Base-by-base conservation (phyloP, 2,797 vertebrate species). In the Rhincodon typus region DNA sequence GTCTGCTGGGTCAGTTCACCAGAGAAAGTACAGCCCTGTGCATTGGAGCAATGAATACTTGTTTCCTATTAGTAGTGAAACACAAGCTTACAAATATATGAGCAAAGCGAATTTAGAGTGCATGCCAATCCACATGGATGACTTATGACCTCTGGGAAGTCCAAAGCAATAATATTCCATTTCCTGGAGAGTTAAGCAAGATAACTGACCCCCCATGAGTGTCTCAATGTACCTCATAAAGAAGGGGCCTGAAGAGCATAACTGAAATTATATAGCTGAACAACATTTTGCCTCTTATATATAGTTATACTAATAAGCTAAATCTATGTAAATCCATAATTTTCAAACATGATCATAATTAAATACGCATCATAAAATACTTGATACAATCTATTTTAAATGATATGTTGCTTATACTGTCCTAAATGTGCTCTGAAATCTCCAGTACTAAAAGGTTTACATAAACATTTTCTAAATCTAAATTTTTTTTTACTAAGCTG, bases 401-500 rank as follows among this genome's bases (percentile, higher is more conserved):
- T 84, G 42, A 84, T 46, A 7, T 46, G 21, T 84, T 84, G 6
- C 82, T 46, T 42, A 84, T 46, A 46, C 23, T 84, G 19, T 21
- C 82, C 38, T 84, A 23, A 46, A 84, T 46, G 82, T 23, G 82
- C 82, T 46, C 38, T 25, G 21, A 46, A 46, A 25, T 84, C 23
- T 84, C 38, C 82, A 25, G 82, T 21, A 84, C 42, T 46, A 21
- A 84, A 19, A 25, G 82, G 42, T 84, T 84, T 84, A 46, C 21
- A 84, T 84, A 46, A 84, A 84, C 21, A 84, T 84, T 23, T 84
- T 84, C 38, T 8, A 46, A 84, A 84, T 46, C 42, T 46, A 46
- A 46, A 46, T 84, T 46, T 84, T 84, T 84, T 82, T 82, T n/a
- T 84, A 62, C 82, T 46, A 84, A 84, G 82, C 82, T 84, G 82